These are phyloP conservation scores for Eretmocerus hayati DNA, from an alignment of 2,888 invertebrate genomes.

Conservation along the genomic window DNA sequence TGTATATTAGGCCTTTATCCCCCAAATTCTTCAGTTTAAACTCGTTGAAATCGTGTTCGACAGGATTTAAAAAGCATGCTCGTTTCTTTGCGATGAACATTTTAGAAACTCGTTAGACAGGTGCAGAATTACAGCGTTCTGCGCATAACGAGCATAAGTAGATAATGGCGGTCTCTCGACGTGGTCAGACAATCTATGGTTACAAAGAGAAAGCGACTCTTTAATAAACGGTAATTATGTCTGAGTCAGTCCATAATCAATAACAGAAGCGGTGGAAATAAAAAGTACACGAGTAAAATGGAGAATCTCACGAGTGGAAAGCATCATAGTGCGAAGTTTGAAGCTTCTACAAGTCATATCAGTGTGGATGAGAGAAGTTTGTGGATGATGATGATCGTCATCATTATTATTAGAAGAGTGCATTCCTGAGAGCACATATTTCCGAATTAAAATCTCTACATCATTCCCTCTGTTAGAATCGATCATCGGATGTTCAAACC, in stretches of 20 bases:
- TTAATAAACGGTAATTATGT: conserved; percentile 24
- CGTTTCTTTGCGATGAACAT: too few species aligned
- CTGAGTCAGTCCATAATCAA: conserved; percentile 20
- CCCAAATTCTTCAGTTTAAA: too few species aligned
- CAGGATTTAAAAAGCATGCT: too few species aligned
- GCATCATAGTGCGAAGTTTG: conserved; percentile 12
- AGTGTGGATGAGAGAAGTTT: too few species aligned
- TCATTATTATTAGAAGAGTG: too few species aligned
- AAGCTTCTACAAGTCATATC: conserved; percentile 5
- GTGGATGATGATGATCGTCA: too few species aligned
- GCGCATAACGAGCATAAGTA: conserved; percentile 21
- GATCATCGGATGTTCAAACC: too few species aligned
- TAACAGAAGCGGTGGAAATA: conserved; percentile 21
- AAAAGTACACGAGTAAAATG: conserved; percentile 11
- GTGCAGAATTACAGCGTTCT: conserved; percentile 21
- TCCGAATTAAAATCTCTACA: too few species aligned
- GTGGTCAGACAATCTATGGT: conserved; percentile 23
- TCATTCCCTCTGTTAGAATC: too few species aligned
- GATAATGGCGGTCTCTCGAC: conserved; percentile 24
- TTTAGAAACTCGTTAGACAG: conserved; percentile 25
- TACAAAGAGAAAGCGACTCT: conserved; percentile 21
- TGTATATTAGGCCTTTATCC: too few species aligned
- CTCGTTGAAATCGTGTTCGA: too few species aligned
- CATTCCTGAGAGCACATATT: too few species aligned
- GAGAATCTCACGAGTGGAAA: conserved; percentile 18